Evolutionary conservation across 2,113 vertebrate species (phyloP).

Genomic region (Psilopogon haemacephalus): DNA sequence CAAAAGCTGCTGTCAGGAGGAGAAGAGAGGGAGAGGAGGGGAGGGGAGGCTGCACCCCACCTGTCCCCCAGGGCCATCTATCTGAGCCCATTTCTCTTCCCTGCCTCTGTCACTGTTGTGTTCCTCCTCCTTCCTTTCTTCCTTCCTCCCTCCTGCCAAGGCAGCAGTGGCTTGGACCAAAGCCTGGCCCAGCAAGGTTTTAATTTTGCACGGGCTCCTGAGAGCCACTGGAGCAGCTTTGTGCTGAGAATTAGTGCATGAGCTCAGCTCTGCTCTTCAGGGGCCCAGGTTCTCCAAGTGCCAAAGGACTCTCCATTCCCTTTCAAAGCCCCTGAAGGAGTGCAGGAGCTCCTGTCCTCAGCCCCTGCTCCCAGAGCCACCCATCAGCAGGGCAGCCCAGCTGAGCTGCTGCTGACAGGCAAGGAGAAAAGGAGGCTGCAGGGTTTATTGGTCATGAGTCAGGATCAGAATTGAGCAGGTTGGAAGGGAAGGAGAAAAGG

Average conservation of each 20-base stretch:
- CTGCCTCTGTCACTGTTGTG: neutral
- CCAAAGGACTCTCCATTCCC: neutral
- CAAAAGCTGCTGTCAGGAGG: accelerated
- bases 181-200: neutral
- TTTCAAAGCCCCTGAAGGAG: neutral
- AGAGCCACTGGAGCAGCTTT: neutral
- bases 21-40: neutral
- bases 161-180: neutral
- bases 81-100: neutral
- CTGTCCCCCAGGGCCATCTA: neutral
- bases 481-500: neutral
- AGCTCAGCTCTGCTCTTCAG: neutral
- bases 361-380: neutral
- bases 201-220: neutral
- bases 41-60: neutral
- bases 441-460: neutral
- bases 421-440: neutral
- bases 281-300: neutral
- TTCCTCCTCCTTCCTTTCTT: neutral
- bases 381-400: neutral
- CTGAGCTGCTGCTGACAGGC: neutral
- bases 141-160: neutral
- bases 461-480: neutral
- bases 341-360: neutral
- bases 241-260: neutral